Base-by-base conservation (phyloP, 2,113 vertebrate species). In the Pelusios castaneus region DNA sequence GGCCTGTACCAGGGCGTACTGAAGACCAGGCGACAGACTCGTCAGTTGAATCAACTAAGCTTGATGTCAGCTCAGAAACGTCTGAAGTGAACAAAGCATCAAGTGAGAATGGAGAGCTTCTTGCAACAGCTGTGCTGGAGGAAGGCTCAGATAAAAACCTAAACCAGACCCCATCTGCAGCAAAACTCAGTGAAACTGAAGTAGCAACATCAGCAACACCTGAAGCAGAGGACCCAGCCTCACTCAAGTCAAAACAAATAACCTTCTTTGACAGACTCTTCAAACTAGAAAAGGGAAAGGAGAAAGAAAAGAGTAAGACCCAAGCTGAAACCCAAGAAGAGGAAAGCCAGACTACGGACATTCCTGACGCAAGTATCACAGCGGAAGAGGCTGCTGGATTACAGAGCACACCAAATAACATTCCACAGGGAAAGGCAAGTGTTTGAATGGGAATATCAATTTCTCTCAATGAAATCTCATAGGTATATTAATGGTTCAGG, bases 231-330 rank as follows among this genome's bases (percentile, higher is more conserved):
- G 56, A 90, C 58, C 82, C 0, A 0, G 85, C 86, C 2, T 2
- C 75, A 34, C 17, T 95, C 1, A 97, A 94, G 89, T 79, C 95
- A 5, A 97, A 82, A 77, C 95, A 93, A 91, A 8, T 97, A 60
- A 96, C 90, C 63, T 94, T 99, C 90, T 97, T 99, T 8, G 97
- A 98, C 86, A 98, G 96, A 89, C 87, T 99, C 90, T 99, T 99
- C 97, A 98, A 92, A 85, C 95, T 98, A 97, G 98, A 98, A 63
- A 98, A 97, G 88, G 95, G 91, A 56, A 96, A 80, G 88, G 97
- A 90, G n/a, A 52, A 85, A 56, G 34, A 41, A 1, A 73, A 84
- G 2, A 91, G 16, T 27, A 88, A 84, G 58, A 5, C 2, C 0
- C 96, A 41, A 19, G 88, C 79, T 7, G 96, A 95, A 43, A 38